Evolutionary conservation across 2,113 vertebrate genomes (phyloP).

Genomic region (Terrapene triunguis): DNA sequence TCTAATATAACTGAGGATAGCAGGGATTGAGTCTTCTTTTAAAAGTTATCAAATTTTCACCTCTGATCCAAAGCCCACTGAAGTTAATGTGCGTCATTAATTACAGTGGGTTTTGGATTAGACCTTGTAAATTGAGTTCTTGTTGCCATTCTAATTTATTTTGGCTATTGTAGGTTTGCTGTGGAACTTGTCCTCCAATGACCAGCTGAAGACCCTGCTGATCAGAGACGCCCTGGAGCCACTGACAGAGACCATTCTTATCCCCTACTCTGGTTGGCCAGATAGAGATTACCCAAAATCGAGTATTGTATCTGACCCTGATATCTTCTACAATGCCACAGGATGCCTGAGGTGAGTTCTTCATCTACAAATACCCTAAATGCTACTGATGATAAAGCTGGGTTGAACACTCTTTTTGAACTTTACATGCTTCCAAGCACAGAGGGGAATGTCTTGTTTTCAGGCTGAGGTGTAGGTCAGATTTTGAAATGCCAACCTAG

Average conservation of each 20-base stretch:
- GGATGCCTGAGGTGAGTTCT: conserved; percentile 89
- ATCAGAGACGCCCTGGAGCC: conserved; percentile 78
- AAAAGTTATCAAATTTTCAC: background rate
- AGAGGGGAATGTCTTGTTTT: background rate
- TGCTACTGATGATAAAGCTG: background rate
- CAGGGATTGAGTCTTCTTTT: background rate
- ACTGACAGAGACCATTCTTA: conserved; percentile 85
- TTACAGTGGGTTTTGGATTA: background rate
- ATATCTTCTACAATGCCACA: conserved; percentile 92
- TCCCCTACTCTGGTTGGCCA: conserved; percentile 92
- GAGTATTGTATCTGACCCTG: conserved; percentile 84
- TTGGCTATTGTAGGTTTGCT: conserved; percentile 85
- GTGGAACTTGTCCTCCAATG: conserved; percentile 98
- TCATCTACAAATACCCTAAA: background rate
- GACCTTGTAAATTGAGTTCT: background rate
- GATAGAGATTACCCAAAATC: conserved; percentile 93
- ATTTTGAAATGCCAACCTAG: background rate
- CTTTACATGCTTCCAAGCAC: background rate
- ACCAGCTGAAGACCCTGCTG: conserved; percentile 89
- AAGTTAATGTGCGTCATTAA: background rate
- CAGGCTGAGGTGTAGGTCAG: background rate
- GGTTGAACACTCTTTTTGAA: background rate
- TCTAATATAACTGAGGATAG: background rate
- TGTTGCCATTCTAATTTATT: background rate
- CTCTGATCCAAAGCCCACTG: background rate